Conservation (phyloP, 2,888 invertebrate species). For the Drosophila mayaguana region DNA sequence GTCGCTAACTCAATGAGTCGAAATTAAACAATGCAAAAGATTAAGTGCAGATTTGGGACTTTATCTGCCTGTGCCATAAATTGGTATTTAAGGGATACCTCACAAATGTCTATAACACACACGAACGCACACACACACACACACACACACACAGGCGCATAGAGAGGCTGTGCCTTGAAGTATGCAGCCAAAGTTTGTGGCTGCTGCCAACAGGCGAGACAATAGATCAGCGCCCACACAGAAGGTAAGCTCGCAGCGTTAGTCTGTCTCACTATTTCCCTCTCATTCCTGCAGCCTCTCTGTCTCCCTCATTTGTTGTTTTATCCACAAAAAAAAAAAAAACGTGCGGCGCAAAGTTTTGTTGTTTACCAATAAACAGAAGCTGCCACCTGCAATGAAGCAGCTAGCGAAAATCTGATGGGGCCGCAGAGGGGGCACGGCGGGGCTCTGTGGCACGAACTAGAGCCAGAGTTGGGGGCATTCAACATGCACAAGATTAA, state of each 20-base stretch:
- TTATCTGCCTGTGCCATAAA: conserved; percentile 85
- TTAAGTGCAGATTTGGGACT: conserved; percentile 85
- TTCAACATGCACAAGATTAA: conserved; percentile 78
- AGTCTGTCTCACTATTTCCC: conserved; percentile 2
- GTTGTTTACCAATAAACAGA: conserved; percentile 68
- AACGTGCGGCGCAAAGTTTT: conserved; percentile 58
- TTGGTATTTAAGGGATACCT: conserved; percentile 84
- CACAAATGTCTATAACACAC: conserved; percentile 74
- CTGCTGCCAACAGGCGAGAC: conserved; percentile 62
- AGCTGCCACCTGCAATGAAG: conserved; percentile 56
- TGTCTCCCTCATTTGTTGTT: conserved; percentile 4
- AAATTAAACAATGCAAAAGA: conserved; percentile 85
- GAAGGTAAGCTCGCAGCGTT: conserved; percentile 16
- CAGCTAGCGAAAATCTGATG: conserved; percentile 8
- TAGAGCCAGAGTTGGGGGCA: conserved; percentile 5
- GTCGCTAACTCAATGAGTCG: conserved; percentile 81
- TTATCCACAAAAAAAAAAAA: conserved; percentile 29
- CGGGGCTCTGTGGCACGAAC: conserved; percentile 9
- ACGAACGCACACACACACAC: conserved; percentile 13
- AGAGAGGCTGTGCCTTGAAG: conserved; percentile 56
- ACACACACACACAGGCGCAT: background rate
- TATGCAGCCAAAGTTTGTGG: conserved; percentile 65
- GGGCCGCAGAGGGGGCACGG: background rate
- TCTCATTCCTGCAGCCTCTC: background rate
- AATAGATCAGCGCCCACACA: conserved; percentile 69